Evolutionary conservation across 2,888 invertebrate genomes (phyloP).

Genomic region (Rotaria socialis): DNA sequence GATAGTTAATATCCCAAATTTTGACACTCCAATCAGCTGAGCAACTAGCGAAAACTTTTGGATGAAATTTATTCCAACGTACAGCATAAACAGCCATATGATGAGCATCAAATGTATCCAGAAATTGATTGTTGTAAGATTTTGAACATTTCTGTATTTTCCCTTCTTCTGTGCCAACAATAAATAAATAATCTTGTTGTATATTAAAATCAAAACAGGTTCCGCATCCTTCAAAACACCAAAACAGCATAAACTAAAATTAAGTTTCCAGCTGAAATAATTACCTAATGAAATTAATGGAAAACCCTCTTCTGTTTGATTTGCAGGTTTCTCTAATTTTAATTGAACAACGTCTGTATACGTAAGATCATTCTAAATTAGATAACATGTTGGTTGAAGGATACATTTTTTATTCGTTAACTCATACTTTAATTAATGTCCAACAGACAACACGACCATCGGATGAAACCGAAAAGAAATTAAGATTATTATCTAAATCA

Average conservation of each 20-base stretch:
- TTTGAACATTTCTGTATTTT: slow-evolving; percentile 82
- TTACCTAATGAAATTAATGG: slow-evolving; percentile 50
- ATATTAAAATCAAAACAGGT: slow-evolving; percentile 84
- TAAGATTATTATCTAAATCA: slow-evolving; percentile 80
- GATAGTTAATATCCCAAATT: slow-evolving; percentile 78
- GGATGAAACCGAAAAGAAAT: slow-evolving; percentile 82
- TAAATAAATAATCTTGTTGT: slow-evolving; percentile 71
- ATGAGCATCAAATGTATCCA: slow-evolving; percentile 69
- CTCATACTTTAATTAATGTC: slow-evolving; percentile 60
- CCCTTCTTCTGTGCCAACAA: slow-evolving; percentile 89
- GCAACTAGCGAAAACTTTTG: slow-evolving; percentile 83
- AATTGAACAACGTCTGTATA: slow-evolving; percentile 58
- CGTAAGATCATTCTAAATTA: slow-evolving; percentile 52
- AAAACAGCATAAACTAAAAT: slow-evolving; percentile 28
- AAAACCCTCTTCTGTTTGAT: slow-evolving; percentile 57
- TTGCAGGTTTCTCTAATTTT: slow-evolving; percentile 51
- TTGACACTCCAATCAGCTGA: slow-evolving; percentile 90
- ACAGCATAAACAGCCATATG: slow-evolving; percentile 83
- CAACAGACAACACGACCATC: slow-evolving; percentile 81
- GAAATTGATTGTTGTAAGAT: slow-evolving; percentile 58
- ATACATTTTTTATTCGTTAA: too few species aligned
- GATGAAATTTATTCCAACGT: slow-evolving; percentile 79
- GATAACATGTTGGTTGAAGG: neutral
- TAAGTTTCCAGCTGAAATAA: neutral
- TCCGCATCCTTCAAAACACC: slow-evolving; percentile 60